Conservation (phyloP, 1,140 invertebrate species). For the Leptinotarsa defecta region DNA sequence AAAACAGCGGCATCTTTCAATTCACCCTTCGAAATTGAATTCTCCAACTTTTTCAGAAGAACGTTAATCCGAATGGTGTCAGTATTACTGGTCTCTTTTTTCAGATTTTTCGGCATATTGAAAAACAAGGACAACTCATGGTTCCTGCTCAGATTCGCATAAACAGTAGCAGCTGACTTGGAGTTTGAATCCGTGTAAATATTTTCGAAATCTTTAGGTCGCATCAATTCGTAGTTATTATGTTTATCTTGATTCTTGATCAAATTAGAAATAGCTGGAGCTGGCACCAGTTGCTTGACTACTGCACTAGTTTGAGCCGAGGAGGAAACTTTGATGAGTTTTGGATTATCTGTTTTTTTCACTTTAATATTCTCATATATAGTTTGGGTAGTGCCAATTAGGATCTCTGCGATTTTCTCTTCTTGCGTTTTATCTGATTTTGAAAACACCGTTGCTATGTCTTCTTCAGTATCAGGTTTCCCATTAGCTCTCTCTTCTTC, state of each 20-base stretch:
- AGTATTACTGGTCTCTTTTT: constrained; percentile 45
- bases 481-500: constrained; percentile 20
- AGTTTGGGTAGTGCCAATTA: constrained; percentile 46
- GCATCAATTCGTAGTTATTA: constrained; percentile 51
- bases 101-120: constrained; percentile 56
- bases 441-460: constrained; percentile 5
- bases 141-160: constrained; percentile 51
- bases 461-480: constrained; percentile 12
- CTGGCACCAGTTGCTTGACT: constrained; percentile 36
- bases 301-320: constrained; percentile 48
- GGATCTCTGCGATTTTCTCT: constrained; percentile 46
- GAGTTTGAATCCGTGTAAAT: constrained; percentile 51
- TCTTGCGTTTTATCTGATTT: constrained; percentile 39
- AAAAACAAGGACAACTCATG: constrained; percentile 50
- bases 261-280: constrained; percentile 37
- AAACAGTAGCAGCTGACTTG: constrained; percentile 44
- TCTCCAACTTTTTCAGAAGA: constrained; percentile 68
- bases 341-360: constrained; percentile 43
- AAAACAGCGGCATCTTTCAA: constrained; percentile 69
- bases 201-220: constrained; percentile 53
- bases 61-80: constrained; percentile 66
- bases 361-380: constrained; percentile 54
- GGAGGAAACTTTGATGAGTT: constrained; percentile 50
- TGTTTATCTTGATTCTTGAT: constrained; percentile 35
- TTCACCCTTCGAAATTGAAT: constrained; percentile 70